Percentiles rank a stretch among this genome's conserved stretches.
Conservation (phyloP, 2,113 vertebrate species). For the Cephalopholis sonnerati region DNA sequence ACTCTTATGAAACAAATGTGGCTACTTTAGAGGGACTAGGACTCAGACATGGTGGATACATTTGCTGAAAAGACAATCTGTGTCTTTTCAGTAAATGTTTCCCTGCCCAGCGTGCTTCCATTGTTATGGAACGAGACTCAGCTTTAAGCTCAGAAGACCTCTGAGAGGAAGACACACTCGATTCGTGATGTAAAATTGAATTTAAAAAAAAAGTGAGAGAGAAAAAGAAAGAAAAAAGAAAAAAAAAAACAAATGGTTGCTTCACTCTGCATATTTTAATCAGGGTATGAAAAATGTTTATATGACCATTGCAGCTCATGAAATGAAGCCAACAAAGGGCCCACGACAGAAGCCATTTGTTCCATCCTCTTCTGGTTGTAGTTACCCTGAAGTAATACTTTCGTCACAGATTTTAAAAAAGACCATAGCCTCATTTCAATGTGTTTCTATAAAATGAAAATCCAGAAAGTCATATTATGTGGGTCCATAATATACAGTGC, state of each 20-base stretch:
- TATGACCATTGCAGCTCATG: neutral
- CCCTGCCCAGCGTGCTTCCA: neutral
- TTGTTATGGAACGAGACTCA: neutral
- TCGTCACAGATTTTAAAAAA: neutral
- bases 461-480: neutral
- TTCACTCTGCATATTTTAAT: neutral
- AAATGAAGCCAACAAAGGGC: neutral
- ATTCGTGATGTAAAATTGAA: neutral
- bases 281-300: neutral
- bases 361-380: neutral
- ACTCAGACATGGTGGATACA: constrained; percentile 8
- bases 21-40: constrained; percentile 37
- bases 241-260: neutral
- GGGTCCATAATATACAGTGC: no score
- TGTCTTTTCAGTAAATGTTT: constrained; percentile 2
- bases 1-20: constrained; percentile 31
- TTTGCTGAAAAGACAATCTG: constrained; percentile 23
- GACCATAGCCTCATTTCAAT: neutral
- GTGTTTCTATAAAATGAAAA: neutral
- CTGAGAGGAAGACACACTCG: neutral
- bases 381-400: neutral
- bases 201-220: neutral
- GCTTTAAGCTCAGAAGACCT: constrained; percentile 8
- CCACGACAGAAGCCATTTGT: neutral
- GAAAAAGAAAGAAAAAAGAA: neutral